phyloP scores from a whole-genome alignment of 2,113 vertebrate genomes.

The Catharus minimus region DNA sequence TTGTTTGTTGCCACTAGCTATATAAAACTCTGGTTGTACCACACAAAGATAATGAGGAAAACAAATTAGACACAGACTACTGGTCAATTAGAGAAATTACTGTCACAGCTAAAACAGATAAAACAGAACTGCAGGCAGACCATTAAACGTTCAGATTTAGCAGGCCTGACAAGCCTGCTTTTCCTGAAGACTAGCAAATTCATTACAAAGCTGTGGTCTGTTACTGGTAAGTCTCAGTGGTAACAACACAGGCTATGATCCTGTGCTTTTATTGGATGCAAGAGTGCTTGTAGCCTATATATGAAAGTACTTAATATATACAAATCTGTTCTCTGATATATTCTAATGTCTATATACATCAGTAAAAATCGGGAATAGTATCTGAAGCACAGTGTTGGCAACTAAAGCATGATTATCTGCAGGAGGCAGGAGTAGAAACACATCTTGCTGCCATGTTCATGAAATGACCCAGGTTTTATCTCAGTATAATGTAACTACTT shows the following conservation, averaged over 20 bases:
- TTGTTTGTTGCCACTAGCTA: not conserved
- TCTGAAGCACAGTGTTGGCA: not conserved
- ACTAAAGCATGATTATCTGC: rapidly evolving
- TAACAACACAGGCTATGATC: rapidly evolving
- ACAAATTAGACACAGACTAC: not conserved
- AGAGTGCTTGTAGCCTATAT: not conserved
- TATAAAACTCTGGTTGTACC: not conserved
- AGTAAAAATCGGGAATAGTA: not conserved
- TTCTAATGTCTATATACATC: not conserved
- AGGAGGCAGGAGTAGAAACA: not conserved
- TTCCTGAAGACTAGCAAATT: not conserved
- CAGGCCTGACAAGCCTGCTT: not conserved
- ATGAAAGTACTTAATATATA: not conserved
- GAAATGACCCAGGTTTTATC: not conserved
- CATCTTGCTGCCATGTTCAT: not conserved
- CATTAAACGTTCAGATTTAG: not conserved
- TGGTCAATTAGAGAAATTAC: conserved; percentile 3
- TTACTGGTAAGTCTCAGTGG: not conserved
- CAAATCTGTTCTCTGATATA: not conserved
- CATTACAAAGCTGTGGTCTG: not conserved
- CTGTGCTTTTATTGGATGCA: not conserved
- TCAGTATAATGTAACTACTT: not conserved
- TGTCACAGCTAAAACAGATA: not conserved
- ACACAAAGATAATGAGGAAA: not conserved
- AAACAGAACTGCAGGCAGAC: not conserved